A percentile compares a stretch with the other conserved stretches of the same genome.
These are phyloP conservation scores for Elaphurus davidianus DNA, from an alignment of 2,113 vertebrate genomes.

Conservation along the genomic window DNA sequence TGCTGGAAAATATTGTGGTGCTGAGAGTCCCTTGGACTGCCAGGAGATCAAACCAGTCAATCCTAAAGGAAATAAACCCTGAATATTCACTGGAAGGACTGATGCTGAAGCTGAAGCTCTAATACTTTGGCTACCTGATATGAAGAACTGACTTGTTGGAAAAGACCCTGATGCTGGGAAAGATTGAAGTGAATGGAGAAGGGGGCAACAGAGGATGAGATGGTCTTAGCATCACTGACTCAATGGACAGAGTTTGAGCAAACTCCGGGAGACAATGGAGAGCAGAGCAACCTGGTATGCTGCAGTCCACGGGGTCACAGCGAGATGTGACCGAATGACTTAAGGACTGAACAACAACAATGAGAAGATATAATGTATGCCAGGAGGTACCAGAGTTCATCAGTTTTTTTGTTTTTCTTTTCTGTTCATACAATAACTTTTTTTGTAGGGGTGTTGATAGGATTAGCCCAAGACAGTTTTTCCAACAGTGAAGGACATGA, in stretches of 20 bases:
- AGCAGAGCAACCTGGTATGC: background rate
- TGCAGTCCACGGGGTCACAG: background rate
- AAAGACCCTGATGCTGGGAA: background rate
- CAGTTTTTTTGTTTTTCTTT: background rate
- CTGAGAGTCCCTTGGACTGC: background rate
- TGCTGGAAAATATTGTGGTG: background rate
- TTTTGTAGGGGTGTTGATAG: background rate
- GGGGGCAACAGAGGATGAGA: background rate
- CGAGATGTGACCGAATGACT: background rate
- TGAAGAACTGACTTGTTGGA: background rate
- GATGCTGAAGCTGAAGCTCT: background rate
- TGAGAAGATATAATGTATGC: background rate
- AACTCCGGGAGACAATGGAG: background rate
- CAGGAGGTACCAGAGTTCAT: background rate
- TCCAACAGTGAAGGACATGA: background rate
- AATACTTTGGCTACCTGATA: background rate
- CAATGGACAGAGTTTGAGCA: background rate
- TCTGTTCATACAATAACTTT: background rate
- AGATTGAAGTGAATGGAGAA: background rate
- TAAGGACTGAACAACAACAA: background rate
- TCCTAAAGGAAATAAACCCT: background rate
- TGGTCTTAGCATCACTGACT: background rate
- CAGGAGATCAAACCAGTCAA: background rate
- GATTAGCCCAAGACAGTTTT: background rate
- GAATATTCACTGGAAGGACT: background rate